These are phyloP conservation scores for Spinus olivaceus DNA, from an alignment of 2,797 vertebrate species.

Conservation along the genomic window DNA sequence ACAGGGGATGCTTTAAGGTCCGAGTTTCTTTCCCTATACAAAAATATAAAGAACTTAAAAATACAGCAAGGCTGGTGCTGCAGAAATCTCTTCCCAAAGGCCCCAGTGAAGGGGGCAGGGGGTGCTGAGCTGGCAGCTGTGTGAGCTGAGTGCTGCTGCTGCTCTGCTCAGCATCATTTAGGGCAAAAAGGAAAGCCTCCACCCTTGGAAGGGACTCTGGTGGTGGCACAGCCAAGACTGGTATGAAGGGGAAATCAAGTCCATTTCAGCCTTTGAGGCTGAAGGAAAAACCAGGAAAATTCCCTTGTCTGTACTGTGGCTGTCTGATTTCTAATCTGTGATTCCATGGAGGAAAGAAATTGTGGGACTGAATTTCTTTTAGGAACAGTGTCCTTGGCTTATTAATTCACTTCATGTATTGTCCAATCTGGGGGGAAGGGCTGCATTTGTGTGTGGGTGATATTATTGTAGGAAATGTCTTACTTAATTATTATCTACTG, in stretches of 20 bases:
- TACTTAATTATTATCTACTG: conserved; percentile 3
- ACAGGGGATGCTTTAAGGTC: fast-evolving
- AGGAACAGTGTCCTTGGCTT: background rate
- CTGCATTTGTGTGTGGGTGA: background rate
- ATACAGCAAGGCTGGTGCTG: background rate
- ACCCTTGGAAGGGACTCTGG: background rate
- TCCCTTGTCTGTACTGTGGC: background rate
- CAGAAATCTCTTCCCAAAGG: background rate
- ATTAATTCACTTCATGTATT: background rate
- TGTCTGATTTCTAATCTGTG: background rate
- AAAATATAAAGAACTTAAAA: background rate
- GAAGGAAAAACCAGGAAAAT: background rate
- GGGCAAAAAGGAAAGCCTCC: background rate
- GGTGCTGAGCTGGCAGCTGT: background rate
- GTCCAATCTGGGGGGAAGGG: background rate
- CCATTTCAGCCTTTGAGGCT: background rate
- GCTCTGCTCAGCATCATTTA: background rate
- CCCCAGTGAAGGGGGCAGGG: background rate
- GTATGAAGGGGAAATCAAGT: background rate
- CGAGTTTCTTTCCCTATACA: fast-evolving
- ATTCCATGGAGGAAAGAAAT: background rate
- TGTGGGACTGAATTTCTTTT: background rate
- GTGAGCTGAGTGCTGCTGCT: background rate
- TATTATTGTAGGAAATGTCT: conserved; percentile 56
- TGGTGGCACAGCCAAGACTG: background rate